Base-by-base conservation (phyloP, 2,113 vertebrate species). In the Myiagra hebetior region DNA sequence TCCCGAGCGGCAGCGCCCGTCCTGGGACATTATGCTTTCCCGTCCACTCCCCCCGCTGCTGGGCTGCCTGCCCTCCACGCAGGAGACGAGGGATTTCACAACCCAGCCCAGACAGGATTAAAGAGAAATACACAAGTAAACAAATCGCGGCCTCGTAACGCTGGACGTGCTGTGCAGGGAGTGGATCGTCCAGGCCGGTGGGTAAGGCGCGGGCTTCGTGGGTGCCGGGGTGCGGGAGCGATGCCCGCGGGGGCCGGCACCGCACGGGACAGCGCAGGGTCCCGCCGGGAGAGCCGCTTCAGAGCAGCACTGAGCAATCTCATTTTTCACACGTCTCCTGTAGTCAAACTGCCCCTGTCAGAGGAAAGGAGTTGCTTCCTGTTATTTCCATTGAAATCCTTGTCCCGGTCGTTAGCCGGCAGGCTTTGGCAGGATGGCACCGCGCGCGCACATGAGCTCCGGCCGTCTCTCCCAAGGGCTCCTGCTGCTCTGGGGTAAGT, bases 291-390 rank as follows among this genome's bases (percentile, higher is more conserved):
- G 59, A 75, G 78, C 82, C 4, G 67, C 75, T 85, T 42, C 73
- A 27, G 56, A 79, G 83, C 88, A 41, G 90, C 13, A 42, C 96
- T 94, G 69, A 95, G 95, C 93, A 72, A 96, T 97, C 97, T 97
- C 96, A 94, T 96, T 97, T 97, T 97, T 97, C 96, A 96, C 96
- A 94, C 89, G 97, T 97, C 96, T 96, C 90, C 96, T 67, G 95
- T 96, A 96, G 96, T 94, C 95, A 86, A 96, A 97, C 95, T 95
- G 96, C 96, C 95, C 86, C 96, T 93, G 97, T 94, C 94, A 97
- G 96, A 97, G 97, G 97, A 97, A 97, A 97, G 97, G 97, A 97
- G 97, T 96, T 85, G 97, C 96, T 97, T 97, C 97, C 97, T 97
- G 97, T 97, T 97, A 96, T 97, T 97, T 90, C 91, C 88, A 96